Conservation (phyloP, 1,140 invertebrate species). For the Aphelinus atriplicis region DNA sequence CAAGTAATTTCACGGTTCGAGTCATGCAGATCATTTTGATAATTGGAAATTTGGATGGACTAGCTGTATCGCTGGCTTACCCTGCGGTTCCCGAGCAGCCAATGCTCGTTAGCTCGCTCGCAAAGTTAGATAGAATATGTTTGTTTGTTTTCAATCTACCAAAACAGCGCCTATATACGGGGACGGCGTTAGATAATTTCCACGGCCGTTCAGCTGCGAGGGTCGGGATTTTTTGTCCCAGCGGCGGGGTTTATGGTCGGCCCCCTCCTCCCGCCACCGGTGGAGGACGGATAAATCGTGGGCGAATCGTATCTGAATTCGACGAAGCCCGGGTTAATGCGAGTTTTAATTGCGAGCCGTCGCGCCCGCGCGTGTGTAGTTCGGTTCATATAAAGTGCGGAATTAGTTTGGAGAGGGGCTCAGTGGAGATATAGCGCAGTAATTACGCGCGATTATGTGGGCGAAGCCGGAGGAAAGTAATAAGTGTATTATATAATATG, state of each 20-base stretch:
- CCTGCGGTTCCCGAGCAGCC: no score
- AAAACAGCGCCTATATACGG: no score
- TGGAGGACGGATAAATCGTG: neutral
- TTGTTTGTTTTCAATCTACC: no score
- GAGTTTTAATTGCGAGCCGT: neutral
- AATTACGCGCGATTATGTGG: no score
- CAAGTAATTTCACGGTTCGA: no score
- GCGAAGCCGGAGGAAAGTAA: no score
- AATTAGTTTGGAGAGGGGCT: constrained; percentile 11
- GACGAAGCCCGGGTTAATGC: neutral
- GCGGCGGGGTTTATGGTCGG: neutral
- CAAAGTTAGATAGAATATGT: no score
- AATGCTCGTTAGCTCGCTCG: no score
- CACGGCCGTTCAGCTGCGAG: neutral
- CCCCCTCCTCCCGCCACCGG: neutral
- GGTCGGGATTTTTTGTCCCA: neutral
- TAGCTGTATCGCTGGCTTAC: no score
- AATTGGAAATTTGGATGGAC: no score
- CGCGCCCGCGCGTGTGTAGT: neutral
- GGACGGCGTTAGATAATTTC: neutral
- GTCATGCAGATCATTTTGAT: no score
- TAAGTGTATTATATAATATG: no score
- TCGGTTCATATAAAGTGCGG: neutral
- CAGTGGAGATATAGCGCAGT: neutral
- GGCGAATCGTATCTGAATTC: neutral